Evolutionary conservation across 2,888 invertebrate species (phyloP), one percentile per base, ranked within the genome.

Genomic region (Drosophila putrida): DNA sequence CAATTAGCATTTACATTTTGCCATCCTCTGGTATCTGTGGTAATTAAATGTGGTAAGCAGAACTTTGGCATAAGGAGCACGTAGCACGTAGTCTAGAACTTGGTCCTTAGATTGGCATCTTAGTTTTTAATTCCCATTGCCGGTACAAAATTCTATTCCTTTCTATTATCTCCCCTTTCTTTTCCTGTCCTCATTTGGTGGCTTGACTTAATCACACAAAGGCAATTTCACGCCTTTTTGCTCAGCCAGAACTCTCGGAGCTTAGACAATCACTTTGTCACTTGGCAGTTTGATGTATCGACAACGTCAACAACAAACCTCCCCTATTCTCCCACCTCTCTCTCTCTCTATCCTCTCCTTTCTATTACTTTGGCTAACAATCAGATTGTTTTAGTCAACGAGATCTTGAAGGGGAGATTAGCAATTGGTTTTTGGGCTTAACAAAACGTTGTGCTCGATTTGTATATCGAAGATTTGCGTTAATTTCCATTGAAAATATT

Each of bases 171-270:
- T 15, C 25, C 49, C 35, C 20, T 35, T n/a, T 9, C 31, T 54
- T 13, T n/a, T 28, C 4, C 39, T 15, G 4, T 10, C 20, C 53
- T 49, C 5, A 27, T 47, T 62, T 67, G 57, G 68, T 31, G 82
- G 66, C 67, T 78, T 74, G 88, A 87, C 80, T 89, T 87, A 89
- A 86, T 86, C 89, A 89, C 81, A 80, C 85, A 86, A 88, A 86
- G 80, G 82, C 90, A 91, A 91, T 91, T 91, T 91, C 91, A 91
- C 90, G 91, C 91, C 90, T 88, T 90, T 91, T 90, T 79, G 86
- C 78, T 35, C 70, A 57, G 53, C 44, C 36, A 20, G 38, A 13
- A 31, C 57, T 54, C 47, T 54, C 47, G 31, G 31, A 6, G 31
- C 31, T 1, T 1, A 36, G 54, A 76, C 68, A 89, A 71, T 88